Percentiles rank a stretch among this genome's conserved stretches.
phyloP scores from a whole-genome alignment of 2,888 invertebrate genomes.

The Isoperla grammatica region DNA sequence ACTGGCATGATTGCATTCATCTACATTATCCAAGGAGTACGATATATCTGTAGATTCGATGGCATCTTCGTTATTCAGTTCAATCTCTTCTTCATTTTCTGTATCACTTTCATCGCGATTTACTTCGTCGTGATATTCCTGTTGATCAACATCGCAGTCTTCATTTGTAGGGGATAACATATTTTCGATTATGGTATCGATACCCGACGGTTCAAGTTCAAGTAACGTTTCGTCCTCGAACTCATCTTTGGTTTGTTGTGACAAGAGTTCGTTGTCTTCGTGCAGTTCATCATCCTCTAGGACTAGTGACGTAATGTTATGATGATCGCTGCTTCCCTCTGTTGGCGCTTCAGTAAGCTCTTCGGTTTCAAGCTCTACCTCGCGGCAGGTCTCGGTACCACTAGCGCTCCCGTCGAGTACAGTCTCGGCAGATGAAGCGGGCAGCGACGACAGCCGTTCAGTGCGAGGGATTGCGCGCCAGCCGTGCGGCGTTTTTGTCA shows the following conservation, averaged over 20 bases:
- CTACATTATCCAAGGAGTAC: no score
- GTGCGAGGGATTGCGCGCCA: conserved; percentile 81
- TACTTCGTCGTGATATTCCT: not conserved
- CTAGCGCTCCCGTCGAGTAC: conserved; percentile 19
- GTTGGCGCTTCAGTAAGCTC: conserved; percentile 27
- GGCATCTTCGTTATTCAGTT: not conserved
- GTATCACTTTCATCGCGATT: not conserved
- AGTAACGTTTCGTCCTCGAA: conserved; percentile 14
- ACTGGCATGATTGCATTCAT: not conserved
- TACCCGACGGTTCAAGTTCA: not conserved
- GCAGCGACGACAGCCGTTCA: conserved; percentile 47
- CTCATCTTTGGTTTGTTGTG: conserved; percentile 19
- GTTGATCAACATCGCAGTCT: conserved; percentile 2
- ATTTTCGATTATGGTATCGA: not conserved
- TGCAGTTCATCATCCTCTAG: conserved; percentile 1
- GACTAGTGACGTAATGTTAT: conserved; percentile 29
- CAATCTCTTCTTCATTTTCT: not conserved
- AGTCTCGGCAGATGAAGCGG: not conserved
- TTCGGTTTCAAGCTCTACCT: conserved; percentile 24
- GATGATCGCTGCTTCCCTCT: conserved; percentile 32
- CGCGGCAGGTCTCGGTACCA: conserved; percentile 22
- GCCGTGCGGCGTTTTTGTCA: conserved; percentile 73
- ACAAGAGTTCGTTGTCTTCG: conserved; percentile 33
- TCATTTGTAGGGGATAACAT: not conserved
- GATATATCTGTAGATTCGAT: conserved; percentile 1